Evolutionary conservation across 2,797 vertebrate species (phyloP).

Genomic region (Heliangelus exortis): DNA sequence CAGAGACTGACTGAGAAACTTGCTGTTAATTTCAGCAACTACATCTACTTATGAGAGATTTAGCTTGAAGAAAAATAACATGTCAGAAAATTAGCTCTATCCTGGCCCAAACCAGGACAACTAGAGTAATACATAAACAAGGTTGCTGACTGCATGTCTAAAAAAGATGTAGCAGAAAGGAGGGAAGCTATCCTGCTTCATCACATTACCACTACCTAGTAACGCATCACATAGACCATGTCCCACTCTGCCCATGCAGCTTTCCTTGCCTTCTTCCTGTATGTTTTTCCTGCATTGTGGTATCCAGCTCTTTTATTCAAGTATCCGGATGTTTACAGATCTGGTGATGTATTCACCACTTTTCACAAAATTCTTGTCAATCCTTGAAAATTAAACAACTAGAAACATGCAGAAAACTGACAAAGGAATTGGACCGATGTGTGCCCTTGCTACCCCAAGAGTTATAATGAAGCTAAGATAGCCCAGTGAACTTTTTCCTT

Average conservation of each 20-base stretch:
- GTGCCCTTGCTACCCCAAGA: neutral
- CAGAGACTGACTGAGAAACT: no score
- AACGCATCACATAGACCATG: neutral
- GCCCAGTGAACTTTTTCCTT: neutral
- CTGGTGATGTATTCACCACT: neutral
- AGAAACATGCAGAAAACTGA: neutral
- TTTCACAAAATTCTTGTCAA: neutral
- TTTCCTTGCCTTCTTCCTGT: neutral
- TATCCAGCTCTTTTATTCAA: neutral
- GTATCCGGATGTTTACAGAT: neutral
- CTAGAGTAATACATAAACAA: neutral
- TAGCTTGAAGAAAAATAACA: no score
- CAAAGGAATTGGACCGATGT: neutral
- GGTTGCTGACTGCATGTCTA: neutral
- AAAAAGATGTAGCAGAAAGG: neutral
- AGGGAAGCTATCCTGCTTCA: neutral
- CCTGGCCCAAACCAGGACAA: no score
- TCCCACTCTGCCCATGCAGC: neutral
- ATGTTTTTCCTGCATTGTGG: neutral
- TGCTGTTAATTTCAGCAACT: no score
- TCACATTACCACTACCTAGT: neutral
- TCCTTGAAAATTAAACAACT: neutral
- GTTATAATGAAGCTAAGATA: neutral
- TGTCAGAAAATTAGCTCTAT: no score
- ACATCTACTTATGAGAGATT: no score